Base-by-base conservation (phyloP, 2,113 vertebrate genomes). In the Hippocampus barbouri region DNA sequence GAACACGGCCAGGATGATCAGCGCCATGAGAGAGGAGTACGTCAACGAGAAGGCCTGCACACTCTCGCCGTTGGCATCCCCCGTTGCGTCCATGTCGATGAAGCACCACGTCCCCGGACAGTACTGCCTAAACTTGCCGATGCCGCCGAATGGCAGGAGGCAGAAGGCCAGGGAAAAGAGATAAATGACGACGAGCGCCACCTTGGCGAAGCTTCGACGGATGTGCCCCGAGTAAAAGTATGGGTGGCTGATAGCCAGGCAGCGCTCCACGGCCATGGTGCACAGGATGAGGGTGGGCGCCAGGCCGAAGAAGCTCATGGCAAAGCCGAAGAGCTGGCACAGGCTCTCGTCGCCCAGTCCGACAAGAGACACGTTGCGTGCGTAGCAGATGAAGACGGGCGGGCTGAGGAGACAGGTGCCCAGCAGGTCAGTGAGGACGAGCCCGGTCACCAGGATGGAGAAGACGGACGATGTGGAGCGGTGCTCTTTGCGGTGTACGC, bases 41-140 rank as follows among this genome's bases (percentile, higher is more conserved):
- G 92, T 89, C 72, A 97, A 83, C 0, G 95, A 97, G 86, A 96
- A 97, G 62, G 93, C 93, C 15, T 89, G 78, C 23, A 88, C 85
- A 0, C 78, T 43, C n/a, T 1, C 16, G 70, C 78, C 78, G 21
- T 71, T 76, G 0, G 81, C 83, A 1, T 76, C 75, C 1, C 54
- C 72, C 0, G 64, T 47, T 0, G 89, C 83, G 15, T 93, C 92
- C 95, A 97, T 94, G 70, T 92, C 88, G 43, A 97, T 93, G 74
- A 95, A 97, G 72, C 95, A 96, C 95, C 95, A 97, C 0, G 94
- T 96, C 3, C 95, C 95, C 0, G 95, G 95, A 63, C 94, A 95
- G 70, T 95, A 97, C 86, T 96, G 95, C 73, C 94, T 91, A 80
- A 94, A 93, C 8, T 89, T 88, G 5, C 95, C 95, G 0, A 91